phyloP scores from a whole-genome alignment of 2,113 vertebrate species.

The Cyphomyrus discorhynchus region DNA sequence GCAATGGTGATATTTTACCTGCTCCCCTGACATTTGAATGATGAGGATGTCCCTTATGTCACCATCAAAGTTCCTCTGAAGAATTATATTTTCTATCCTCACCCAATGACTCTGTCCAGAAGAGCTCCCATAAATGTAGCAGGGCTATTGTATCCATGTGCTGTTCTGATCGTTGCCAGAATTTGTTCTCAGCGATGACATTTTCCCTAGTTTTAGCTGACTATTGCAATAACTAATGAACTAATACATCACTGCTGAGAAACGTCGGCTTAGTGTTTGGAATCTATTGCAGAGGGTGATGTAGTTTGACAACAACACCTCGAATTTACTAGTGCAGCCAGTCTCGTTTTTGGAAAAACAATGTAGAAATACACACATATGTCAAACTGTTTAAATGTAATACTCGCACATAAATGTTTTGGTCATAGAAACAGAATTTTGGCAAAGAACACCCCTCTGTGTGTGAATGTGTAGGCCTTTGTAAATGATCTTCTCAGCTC shows the following conservation, averaged over 20 bases:
- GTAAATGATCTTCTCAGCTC: not conserved
- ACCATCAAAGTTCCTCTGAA: not conserved
- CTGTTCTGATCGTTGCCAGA: not conserved
- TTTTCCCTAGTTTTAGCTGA: not conserved
- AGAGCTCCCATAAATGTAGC: not conserved
- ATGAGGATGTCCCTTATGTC: not conserved
- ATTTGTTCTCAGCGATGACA: not conserved
- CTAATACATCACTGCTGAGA: not conserved
- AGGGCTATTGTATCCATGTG: not conserved
- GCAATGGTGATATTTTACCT: not conserved
- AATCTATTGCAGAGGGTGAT: not conserved
- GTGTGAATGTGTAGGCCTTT: not conserved
- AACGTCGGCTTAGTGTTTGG: not conserved
- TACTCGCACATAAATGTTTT: not conserved
- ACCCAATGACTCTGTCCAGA: not conserved
- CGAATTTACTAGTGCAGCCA: not conserved
- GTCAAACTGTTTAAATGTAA: not conserved
- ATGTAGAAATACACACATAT: not conserved
- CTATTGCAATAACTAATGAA: not conserved
- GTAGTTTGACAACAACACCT: not conserved
- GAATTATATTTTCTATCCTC: not conserved
- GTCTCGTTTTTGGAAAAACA: not conserved
- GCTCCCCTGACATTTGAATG: not conserved
- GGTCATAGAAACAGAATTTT: not conserved
- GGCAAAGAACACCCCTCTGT: not conserved